Conservation (phyloP, 2,888 invertebrate genomes). For the Siphlonurus alternatus region DNA sequence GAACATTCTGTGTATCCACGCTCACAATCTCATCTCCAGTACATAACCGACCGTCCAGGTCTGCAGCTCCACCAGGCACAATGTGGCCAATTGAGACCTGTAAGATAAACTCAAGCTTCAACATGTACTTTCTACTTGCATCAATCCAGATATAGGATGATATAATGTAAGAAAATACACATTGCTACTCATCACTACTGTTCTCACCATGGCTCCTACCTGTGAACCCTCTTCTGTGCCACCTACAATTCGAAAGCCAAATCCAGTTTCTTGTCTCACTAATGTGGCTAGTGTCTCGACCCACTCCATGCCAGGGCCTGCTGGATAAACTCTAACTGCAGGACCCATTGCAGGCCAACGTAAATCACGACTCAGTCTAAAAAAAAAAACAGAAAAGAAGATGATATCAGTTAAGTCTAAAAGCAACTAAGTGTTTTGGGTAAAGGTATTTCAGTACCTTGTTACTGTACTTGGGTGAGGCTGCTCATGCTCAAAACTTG, state of each 20-base stretch:
- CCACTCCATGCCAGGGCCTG: constrained; percentile 27
- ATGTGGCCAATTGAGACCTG: constrained; percentile 90
- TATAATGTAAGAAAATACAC: no score
- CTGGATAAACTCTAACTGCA: constrained; percentile 11
- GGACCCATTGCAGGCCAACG: constrained; percentile 10
- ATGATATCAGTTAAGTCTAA: no score
- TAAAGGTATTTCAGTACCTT: no score
- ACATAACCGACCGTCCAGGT: constrained; percentile 73
- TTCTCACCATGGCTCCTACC: constrained; percentile 30
- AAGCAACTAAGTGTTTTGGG: no score
- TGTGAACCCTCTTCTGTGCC: constrained; percentile 95
- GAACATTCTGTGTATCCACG: constrained; percentile 73
- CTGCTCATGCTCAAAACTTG: constrained; percentile 42
- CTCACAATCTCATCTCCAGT: constrained; percentile 90
- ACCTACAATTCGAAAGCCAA: constrained; percentile 95
- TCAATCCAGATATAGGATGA: no score
- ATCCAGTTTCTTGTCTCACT: constrained; percentile 81
- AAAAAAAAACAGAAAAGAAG: no score
- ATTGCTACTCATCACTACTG: no score
- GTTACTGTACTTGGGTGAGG: constrained; percentile 30
- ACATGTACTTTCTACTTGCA: no score
- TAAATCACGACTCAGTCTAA: constrained; percentile 1
- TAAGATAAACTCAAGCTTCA: constrained; percentile 15
- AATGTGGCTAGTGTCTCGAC: constrained; percentile 63
- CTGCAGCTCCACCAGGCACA: constrained; percentile 89